Evolutionary conservation across 2,113 vertebrate genomes (phyloP).

Genomic region (Microcebus ravelobensis): DNA sequence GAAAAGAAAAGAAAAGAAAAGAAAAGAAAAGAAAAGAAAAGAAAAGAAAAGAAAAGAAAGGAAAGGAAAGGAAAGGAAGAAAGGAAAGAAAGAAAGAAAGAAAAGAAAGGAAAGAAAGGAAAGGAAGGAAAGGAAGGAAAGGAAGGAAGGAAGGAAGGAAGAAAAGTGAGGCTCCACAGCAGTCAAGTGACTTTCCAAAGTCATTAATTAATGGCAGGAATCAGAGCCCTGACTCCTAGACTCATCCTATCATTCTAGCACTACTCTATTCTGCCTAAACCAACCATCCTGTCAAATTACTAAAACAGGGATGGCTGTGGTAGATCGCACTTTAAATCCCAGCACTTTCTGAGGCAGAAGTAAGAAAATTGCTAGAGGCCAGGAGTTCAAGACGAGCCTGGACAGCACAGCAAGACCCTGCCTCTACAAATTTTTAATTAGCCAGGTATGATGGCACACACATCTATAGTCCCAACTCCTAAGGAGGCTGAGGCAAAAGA

Average conservation of each 20-base stretch:
- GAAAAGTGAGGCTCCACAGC: background rate
- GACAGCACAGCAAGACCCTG: too few relatives aligned
- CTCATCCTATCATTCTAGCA: background rate
- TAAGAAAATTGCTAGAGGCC: too few relatives aligned
- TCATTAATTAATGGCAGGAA: background rate
- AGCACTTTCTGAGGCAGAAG: too few relatives aligned
- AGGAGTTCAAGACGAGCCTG: too few relatives aligned
- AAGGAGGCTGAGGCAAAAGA: too few relatives aligned
- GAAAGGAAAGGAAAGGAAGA: accelerated
- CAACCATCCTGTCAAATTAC: background rate
- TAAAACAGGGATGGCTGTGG: background rate
- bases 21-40: too few relatives aligned
- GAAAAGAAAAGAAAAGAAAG: accelerated
- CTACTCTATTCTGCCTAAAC: background rate
- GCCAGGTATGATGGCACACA: too few relatives aligned
- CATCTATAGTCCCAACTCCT: too few relatives aligned
- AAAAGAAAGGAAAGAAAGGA: too few relatives aligned
- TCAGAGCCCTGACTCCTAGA: background rate
- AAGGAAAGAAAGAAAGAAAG: accelerated
- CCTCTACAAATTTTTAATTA: too few relatives aligned
- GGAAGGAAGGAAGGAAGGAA: accelerated
- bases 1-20: too few relatives aligned
- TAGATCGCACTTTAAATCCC: too few relatives aligned
- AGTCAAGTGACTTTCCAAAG: background rate
- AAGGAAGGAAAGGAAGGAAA: accelerated